Base-by-base conservation (phyloP, 2,113 vertebrate species). In the Casuarius casuarius region DNA sequence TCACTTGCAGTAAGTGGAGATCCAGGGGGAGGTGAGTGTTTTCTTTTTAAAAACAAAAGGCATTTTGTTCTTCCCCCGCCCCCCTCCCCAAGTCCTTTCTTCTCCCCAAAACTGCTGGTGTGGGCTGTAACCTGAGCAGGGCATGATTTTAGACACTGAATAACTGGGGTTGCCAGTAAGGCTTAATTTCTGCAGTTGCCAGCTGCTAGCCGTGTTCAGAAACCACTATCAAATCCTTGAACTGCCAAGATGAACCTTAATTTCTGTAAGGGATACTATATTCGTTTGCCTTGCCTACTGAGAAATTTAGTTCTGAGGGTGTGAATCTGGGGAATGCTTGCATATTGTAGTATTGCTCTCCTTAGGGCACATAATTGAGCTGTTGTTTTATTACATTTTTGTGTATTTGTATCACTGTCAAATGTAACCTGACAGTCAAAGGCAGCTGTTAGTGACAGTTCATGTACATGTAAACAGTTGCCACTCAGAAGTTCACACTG, bases 71-170 rank as follows among this genome's bases (percentile, higher is more conserved):
- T 71, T 79, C n/a, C 31, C 59, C 38, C 29, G 19, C 26, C n/a
- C 49, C 56, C 40, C 6, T 67, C 48, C 66, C 22, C n/a, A 28
- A 78, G 51, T 42, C 66, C 70, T 90, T 92, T 89, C 62, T 93
- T 95, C 84, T 93, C 77, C 95, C 97, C 91, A 90, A 89, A 96
- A 95, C 40, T 94, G 66, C 52, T 91, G 16, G 35, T 87, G 35
- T 61, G 63, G 62, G 12, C 59, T 95, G 81, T 95, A 96, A 97
- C 74, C 35, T 62, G 95, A 96, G 95, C 62, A 92, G 58, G 33
- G 66, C 10, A 74, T 7, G 35, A 63, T 12, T 89, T 79, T 95
- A 95, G 89, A 92, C 81, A 78, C 92, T 67, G 44, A 59, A 52
- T 67, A 80, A 56, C 33, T 42, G 62, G 74, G 84, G 91, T 89